Evolutionary conservation across 2,888 invertebrate species (phyloP).

Genomic region (Harpalus rubripes): DNA sequence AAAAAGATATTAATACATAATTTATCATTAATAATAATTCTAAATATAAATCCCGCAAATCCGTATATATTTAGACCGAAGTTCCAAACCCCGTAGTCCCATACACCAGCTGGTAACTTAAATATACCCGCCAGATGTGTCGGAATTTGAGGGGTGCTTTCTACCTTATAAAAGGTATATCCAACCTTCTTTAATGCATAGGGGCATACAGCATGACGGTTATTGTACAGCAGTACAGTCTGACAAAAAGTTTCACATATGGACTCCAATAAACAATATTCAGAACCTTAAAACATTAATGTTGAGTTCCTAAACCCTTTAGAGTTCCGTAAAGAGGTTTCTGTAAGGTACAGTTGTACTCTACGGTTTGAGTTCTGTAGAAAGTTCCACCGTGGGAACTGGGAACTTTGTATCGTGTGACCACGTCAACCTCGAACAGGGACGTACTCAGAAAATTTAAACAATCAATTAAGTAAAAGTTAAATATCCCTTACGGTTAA

Average conservation of each 20-base stretch:
- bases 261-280: not conserved
- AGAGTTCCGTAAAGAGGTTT: not conserved
- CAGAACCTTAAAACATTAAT: not conserved
- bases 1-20: no score
- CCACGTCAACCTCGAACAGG: not conserved
- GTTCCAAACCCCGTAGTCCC: not conserved
- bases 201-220: not conserved
- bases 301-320: not conserved
- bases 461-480: not conserved
- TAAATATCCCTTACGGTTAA: no score
- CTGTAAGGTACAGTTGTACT: not conserved
- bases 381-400: not conserved
- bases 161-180: slow-evolving; percentile 3
- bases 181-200: not conserved
- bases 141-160: not conserved
- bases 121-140: not conserved
- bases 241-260: not conserved
- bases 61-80: not conserved
- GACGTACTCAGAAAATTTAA: not conserved
- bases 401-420: not conserved
- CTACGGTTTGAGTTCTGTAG: slow-evolving; percentile 1
- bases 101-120: not conserved
- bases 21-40: not conserved
- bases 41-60: not conserved
- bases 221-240: not conserved